A percentile compares a stretch with the other conserved stretches of the same genome.
Evolutionary conservation across 2,797 vertebrate genomes (phyloP).

Genomic region (Natrix natrix): DNA sequence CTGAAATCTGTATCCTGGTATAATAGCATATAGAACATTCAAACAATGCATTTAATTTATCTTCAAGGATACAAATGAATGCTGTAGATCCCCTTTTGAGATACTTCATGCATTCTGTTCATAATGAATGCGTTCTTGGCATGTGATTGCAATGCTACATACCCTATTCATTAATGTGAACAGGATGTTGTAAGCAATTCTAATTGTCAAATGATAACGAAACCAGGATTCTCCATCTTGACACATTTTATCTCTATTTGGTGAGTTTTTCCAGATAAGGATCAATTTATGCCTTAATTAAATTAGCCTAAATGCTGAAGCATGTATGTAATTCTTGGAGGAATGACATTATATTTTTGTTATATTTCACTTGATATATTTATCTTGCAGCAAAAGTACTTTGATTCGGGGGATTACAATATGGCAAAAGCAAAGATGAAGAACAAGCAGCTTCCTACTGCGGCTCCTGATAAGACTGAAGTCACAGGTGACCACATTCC

Average conservation of each 20-base stretch:
- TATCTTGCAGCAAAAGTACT: constrained; percentile 92
- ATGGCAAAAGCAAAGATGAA: constrained; percentile 99
- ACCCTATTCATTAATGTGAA: neutral
- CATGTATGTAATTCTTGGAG: neutral
- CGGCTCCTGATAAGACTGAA: constrained; percentile 92
- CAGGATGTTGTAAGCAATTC: neutral
- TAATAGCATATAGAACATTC: neutral
- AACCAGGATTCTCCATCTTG: neutral
- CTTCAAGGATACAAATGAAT: neutral
- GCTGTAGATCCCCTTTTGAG: neutral
- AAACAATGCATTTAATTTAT: neutral
- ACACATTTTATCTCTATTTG: neutral
- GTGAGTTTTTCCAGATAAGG: neutral
- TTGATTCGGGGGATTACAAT: constrained; percentile 99
- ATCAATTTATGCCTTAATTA: neutral
- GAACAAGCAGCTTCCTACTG: constrained; percentile 93
- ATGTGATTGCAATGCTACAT: neutral
- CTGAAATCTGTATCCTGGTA: neutral
- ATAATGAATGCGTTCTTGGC: neutral
- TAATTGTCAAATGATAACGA: neutral
- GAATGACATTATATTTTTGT: neutral
- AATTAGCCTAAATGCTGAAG: too few species aligned
- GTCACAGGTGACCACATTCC: constrained; percentile 99
- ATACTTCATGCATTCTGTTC: neutral
- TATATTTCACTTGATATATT: constrained; percentile 28